A percentile compares a stretch with the other conserved stretches of the same genome.
Evolutionary conservation across 2,888 invertebrate genomes (phyloP).

Genomic region (Leucozona laternaria): DNA sequence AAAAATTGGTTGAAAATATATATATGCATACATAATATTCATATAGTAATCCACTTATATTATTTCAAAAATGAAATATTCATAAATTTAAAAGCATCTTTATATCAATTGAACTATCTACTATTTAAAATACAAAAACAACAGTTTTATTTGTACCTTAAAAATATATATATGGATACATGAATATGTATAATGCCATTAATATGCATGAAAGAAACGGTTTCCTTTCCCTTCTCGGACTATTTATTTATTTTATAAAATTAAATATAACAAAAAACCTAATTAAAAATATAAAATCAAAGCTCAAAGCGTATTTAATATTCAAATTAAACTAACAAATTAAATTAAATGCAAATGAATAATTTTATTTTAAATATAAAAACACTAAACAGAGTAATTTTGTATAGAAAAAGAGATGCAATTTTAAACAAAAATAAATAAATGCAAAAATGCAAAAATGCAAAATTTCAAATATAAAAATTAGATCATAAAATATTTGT

Average conservation of each 20-base stretch:
- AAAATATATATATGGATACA: background rate
- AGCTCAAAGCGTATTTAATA: slow-evolving; percentile 54
- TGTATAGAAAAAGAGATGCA: slow-evolving; percentile 27
- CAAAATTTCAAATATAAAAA: slow-evolving; percentile 24
- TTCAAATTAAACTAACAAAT: background rate
- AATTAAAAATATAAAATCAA: slow-evolving; percentile 12
- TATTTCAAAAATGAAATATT: slow-evolving; percentile 12
- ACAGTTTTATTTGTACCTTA: slow-evolving; percentile 57
- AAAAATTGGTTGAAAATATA: slow-evolving; percentile 34
- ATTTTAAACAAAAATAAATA: slow-evolving; percentile 38
- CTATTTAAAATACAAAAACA: slow-evolving; percentile 7
- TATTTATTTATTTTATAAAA: slow-evolving; percentile 48
- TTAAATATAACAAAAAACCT: background rate
- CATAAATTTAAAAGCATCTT: slow-evolving; percentile 17
- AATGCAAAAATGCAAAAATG: slow-evolving; percentile 10
- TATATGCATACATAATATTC: slow-evolving; percentile 15
- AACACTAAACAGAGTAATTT: slow-evolving; percentile 36
- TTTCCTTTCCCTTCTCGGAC: slow-evolving; percentile 68
- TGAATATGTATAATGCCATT: slow-evolving; percentile 34
- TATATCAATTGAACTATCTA: slow-evolving; percentile 5
- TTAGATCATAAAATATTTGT: slow-evolving; percentile 44
- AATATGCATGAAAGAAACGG: slow-evolving; percentile 57
- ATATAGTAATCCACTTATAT: slow-evolving; percentile 1
- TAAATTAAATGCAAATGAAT: background rate
- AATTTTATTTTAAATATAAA: slow-evolving; percentile 3